Evolutionary conservation across 2,797 vertebrate genomes (phyloP).

Genomic region (Tangara arthus): DNA sequence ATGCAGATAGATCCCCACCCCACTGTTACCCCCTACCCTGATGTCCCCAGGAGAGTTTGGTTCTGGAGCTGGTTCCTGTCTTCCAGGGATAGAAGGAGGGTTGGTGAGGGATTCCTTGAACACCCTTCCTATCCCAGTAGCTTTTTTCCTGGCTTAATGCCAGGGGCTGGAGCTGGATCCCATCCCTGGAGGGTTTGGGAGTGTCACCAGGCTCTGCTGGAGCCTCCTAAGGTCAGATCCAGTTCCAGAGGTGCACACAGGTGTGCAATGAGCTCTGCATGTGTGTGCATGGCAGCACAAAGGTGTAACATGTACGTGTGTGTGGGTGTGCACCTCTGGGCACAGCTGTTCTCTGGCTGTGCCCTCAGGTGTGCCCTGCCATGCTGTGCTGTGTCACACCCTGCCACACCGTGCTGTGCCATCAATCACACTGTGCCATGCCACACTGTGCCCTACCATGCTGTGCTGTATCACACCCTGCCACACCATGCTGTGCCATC

Average conservation of each 20-base stretch:
- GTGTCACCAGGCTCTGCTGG: background rate
- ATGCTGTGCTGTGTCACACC: background rate
- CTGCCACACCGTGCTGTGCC: accelerated
- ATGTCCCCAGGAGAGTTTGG: background rate
- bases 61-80: background rate
- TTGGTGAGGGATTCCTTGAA: background rate
- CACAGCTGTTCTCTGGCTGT: background rate
- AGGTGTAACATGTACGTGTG: accelerated
- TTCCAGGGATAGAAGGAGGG: background rate
- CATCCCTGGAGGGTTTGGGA: background rate
- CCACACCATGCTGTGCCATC: background rate
- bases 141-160: background rate
- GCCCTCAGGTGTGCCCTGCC: background rate
- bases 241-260: no score
- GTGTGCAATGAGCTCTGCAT: background rate
- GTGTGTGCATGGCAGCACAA: background rate
- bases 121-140: background rate
- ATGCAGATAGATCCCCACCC: background rate
- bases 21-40: background rate
- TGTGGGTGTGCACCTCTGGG: background rate
- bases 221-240: background rate
- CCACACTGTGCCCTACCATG: background rate
- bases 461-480: background rate
- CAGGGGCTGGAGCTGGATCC: accelerated
- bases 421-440: background rate